Evolutionary conservation across 2,888 invertebrate species (phyloP).

Genomic region (Stenchaetothrips biformis): DNA sequence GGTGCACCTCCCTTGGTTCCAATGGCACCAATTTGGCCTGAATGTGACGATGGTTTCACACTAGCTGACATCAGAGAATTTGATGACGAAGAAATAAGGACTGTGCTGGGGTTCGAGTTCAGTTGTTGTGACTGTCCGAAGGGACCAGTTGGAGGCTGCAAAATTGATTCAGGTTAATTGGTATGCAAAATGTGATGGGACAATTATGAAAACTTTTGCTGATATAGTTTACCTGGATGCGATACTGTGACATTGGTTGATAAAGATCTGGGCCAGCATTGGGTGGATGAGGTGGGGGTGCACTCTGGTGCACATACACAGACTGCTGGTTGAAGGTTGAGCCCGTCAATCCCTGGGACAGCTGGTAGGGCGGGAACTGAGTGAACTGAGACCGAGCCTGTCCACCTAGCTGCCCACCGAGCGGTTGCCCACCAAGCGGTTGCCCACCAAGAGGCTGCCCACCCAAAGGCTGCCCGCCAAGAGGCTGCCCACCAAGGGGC

Average conservation of each 20-base stretch:
- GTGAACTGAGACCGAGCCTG: slow-evolving; percentile 76
- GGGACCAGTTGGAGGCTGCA: slow-evolving; percentile 48
- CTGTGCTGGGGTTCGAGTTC: slow-evolving; percentile 76
- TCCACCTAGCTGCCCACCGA: slow-evolving; percentile 50
- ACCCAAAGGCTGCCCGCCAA: not conserved
- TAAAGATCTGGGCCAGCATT: slow-evolving; percentile 65
- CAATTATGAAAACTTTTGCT: not conserved
- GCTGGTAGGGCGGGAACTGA: slow-evolving; percentile 67
- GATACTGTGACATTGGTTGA: slow-evolving; percentile 57
- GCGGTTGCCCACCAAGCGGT: not conserved
- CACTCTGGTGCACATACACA: slow-evolving; percentile 50
- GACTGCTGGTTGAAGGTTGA: slow-evolving; percentile 52
- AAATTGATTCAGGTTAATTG: not conserved
- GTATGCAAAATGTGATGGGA: not conserved
- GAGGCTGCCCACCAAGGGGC: not conserved
- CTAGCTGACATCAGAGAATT: slow-evolving; percentile 85
- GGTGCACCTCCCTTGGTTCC: slow-evolving; percentile 57
- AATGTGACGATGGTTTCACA: slow-evolving; percentile 75
- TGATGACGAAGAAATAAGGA: slow-evolving; percentile 74
- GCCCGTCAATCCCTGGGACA: slow-evolving; percentile 42
- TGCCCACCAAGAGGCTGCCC: not conserved
- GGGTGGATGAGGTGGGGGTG: slow-evolving; percentile 54
- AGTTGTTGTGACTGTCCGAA: slow-evolving; percentile 77
- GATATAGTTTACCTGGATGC: slow-evolving; percentile 45
- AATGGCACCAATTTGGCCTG: slow-evolving; percentile 67